Evolutionary conservation across 1,140 invertebrate species (phyloP).

Genomic region (Nomia melanderi): DNA sequence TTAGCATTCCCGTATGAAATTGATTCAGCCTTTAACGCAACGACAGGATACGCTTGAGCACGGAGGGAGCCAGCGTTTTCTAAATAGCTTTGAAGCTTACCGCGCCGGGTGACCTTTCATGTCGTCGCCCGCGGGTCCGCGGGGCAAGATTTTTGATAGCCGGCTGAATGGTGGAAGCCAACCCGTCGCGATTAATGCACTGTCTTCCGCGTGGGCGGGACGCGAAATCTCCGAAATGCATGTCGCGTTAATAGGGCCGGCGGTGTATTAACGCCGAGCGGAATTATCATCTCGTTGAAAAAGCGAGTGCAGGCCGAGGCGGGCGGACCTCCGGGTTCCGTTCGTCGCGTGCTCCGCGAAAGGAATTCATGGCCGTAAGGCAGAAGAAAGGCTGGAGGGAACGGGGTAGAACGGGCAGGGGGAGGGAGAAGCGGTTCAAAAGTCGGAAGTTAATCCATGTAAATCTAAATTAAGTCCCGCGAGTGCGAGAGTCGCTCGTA

Average conservation of each 20-base stretch:
- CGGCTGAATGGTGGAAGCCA: slow-evolving; percentile 10
- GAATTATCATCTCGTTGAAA: slow-evolving; percentile 44
- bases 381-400: no score
- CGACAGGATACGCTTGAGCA: not conserved
- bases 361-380: slow-evolving; percentile 19
- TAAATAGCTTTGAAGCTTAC: slow-evolving; percentile 2
- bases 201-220: not conserved
- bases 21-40: not conserved
- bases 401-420: no score
- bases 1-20: slow-evolving; percentile 8
- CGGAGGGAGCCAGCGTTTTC: not conserved
- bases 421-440: not conserved
- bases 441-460: slow-evolving; percentile 43
- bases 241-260: slow-evolving; percentile 8
- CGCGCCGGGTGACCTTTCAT: not conserved
- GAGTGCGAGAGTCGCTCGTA: slow-evolving; percentile 36
- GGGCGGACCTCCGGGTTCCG: not conserved
- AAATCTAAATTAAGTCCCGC: slow-evolving; percentile 51
- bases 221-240: slow-evolving; percentile 4
- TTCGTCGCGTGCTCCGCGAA: slow-evolving; percentile 14
- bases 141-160: slow-evolving; percentile 26
- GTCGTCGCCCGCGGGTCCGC: not conserved
- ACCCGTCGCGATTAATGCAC: not conserved
- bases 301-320: not conserved
- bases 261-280: slow-evolving; percentile 19